Conservation (phyloP, 1,140 invertebrate genomes). For the Aphis craccivora region DNA sequence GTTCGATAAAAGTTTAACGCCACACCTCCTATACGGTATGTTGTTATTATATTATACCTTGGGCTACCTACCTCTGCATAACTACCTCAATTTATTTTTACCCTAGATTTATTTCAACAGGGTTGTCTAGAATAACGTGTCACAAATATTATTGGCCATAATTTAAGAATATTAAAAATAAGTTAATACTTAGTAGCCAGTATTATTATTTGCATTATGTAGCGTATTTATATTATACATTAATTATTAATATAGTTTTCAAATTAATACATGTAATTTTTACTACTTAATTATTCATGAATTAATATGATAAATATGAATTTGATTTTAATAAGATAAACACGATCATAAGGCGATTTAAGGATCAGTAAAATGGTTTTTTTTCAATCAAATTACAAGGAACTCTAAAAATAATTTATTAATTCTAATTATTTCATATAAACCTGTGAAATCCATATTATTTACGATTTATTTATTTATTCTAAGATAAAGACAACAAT, state of each 20-base stretch:
- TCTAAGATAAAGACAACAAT: not conserved
- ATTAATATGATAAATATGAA: not conserved
- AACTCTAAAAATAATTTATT: not conserved
- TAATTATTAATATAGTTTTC: not conserved
- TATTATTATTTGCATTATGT: slow-evolving; percentile 2
- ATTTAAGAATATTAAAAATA: not conserved
- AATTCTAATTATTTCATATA: not conserved
- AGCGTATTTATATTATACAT: not conserved
- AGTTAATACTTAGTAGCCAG: not conserved
- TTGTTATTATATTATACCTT: slow-evolving; percentile 39
- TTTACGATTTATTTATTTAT: not conserved
- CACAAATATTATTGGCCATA: not conserved
- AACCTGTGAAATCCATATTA: not conserved
- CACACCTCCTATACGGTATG: not conserved
- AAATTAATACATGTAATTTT: not conserved
- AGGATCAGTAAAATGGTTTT: not conserved
- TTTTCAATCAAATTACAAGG: not conserved
- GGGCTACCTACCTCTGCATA: not conserved
- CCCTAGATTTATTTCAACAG: not conserved
- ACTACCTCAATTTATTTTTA: slow-evolving; percentile 1
- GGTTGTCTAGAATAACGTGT: not conserved
- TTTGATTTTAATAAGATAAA: not conserved
- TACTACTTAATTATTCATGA: not conserved
- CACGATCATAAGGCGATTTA: not conserved
- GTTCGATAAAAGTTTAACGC: slow-evolving; percentile 49